Evolutionary conservation across 2,797 vertebrate genomes (phyloP), one percentile per base, ranked within the genome.

Genomic region (Sebastes steindachneri): DNA sequence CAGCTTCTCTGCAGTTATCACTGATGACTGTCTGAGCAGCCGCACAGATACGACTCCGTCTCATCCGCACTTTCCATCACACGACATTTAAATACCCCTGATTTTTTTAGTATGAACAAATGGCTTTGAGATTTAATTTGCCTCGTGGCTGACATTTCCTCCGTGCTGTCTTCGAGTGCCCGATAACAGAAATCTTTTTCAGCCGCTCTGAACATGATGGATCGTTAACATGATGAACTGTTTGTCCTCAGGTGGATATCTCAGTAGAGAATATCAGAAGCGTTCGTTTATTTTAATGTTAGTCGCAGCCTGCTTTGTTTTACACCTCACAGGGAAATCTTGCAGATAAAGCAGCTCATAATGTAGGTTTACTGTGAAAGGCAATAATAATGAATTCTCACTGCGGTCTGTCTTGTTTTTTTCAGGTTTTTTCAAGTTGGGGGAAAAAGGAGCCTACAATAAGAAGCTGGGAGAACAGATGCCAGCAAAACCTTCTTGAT

Each of bases 401-500:
- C 54, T 15, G 9, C 6, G 26, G 23, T 48, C 21, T 82, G 9
- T 83, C 21, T 80, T 70, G 17, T 70, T 1, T 3, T 12, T 12
- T 45, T 29, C 28, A 33, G 54, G 8, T 60, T 58, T 86, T 75
- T 78, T 73, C n/a, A 83, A 85, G 84, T 55, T 58, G 28, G 28
- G 68, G 67, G 19, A 65, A 17, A 71, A 74, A 60, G 75, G 84
- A 35, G 62, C 60, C 75, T 64, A 35, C 54, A 21, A n/a, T 65
- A 63, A 55, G 68, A 84, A 62, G 54, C 67, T 79, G 55, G 62
- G 78, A 81, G 75, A 87, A 75, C 48, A 77, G 81, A 92, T 90
- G 91, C 91, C 93, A 94, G 93, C 89, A 89, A 79, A 79, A 83
- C 80, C 86, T 85, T 85, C 82, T 77, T 75, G 64, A 85, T 79